Conservation (phyloP, 2,888 invertebrate genomes). For the Cremastobaeus sp. region DNA sequence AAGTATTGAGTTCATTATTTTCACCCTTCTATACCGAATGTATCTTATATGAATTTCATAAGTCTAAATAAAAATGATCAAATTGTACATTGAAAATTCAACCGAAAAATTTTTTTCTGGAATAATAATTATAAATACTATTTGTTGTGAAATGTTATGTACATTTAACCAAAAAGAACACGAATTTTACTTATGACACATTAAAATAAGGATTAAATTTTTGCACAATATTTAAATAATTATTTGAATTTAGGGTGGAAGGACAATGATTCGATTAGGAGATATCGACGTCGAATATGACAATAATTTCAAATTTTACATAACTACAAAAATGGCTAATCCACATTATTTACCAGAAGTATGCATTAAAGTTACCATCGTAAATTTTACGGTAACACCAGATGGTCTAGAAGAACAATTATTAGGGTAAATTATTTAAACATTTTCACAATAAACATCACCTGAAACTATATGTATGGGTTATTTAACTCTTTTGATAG, state of each 20-base stretch:
- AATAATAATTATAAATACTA: no score
- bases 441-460: no score
- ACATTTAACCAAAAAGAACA: no score
- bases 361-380: slow-evolving; percentile 93
- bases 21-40: no score
- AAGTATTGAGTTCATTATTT: slow-evolving; percentile 79
- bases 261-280: slow-evolving; percentile 89
- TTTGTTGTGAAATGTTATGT: slow-evolving; percentile 1
- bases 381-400: slow-evolving; percentile 95
- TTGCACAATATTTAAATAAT: neutral
- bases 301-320: slow-evolving; percentile 89
- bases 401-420: slow-evolving; percentile 95
- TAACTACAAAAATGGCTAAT: slow-evolving; percentile 94
- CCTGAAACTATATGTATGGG: no score
- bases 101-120: no score
- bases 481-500: no score
- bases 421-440: slow-evolving; percentile 83
- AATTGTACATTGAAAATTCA: no score
- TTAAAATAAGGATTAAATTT: no score
- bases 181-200: no score
- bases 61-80: no score
- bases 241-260: slow-evolving; percentile 83
- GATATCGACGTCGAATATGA: slow-evolving; percentile 95
- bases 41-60: no score
- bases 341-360: slow-evolving; percentile 96